Base-by-base conservation (phyloP, 2,797 vertebrate genomes). In the Enteromius radiatus region DNA sequence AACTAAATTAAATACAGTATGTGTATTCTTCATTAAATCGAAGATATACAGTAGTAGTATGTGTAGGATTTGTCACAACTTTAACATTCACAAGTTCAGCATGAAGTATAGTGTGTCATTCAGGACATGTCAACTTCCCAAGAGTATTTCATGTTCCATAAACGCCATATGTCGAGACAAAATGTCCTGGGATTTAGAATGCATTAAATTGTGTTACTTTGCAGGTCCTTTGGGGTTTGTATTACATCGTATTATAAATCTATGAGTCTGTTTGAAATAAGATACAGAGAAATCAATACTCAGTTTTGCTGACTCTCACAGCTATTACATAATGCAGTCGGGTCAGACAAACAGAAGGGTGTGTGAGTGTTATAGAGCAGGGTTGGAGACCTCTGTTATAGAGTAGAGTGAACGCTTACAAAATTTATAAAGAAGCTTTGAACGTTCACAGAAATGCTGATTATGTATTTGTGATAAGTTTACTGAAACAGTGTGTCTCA, bases 201-300 rank as follows among this genome's bases (percentile, higher is more conserved):
- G 43, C 11, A 78, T 45, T 65, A 15, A 65, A 36, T 23, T 47
- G 9, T 78, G 33, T 78, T 36, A 19, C 36, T 64, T 73, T 63
- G 9, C 9, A 65, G 28, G 31, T 74, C 69, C 59, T 33, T 59
- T 38, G 68, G 69, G 69, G 59, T 11, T 67, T 54, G 45, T 54
- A 4, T 81, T 75, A 81, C 80, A 74, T 4, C 4, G 1, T 45
- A 33, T 11, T 61, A 59, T 41, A 70, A 80, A 80, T 80, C 80
- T 49, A 75, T 52, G n/a, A 75, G 65, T 65, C 70, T 26, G n/a
- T 74, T 31, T 52, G 59, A 31, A 81, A 81, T 41, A 15, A 19
- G 26, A 74, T 74, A 41, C 43, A 54, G 33, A 54, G 33, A 26
- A 65, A 75, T 81, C 80, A 81, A 81, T 81, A 26, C 43, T 21